Evolutionary conservation across 2,888 invertebrate species (phyloP), one percentile per base, ranked within the genome.

Genomic region (Dyspetes luteomarginatus): DNA sequence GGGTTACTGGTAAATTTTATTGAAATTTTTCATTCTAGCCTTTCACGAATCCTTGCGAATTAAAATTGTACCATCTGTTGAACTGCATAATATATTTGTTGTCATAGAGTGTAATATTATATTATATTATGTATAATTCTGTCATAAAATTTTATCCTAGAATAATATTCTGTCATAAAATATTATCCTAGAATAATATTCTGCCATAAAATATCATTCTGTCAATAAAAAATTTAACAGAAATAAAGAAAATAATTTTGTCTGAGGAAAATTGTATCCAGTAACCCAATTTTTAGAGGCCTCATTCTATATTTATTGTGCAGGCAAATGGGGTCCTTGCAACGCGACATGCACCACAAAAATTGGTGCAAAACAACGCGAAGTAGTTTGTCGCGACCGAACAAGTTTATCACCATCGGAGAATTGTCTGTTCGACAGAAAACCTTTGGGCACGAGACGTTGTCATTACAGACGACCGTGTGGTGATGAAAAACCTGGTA

Each of bases 311-410:
- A n/a, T n/a, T n/a, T n/a, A n/a, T n/a, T 4, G 3, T 48, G 0
- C 82, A 90, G 90, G 88, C 43, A 89, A 86, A 78, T 90, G 90
- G 90, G 87, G 87, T 30, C 73, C 85, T 4, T 90, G 90, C 79
- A 90, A 90, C 72, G 89, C 90, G 30, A 90, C 88, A n/a, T 90
- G 90, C 45, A 71, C 81, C 19, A 58, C 79, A 19, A 90, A 88
- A 73, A 83, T 84, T 50, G 90, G 90, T 7, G 73, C 88, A 43
- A 90, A 90, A 72, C 86, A 75, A 5, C 87, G 90, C 4, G 86
- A 88, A 36, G 88, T 90, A 24, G 85, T 85, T 50, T 90, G 90
- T 80, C 88, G 86, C 43, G 89, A 90, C 81, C 87, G 89, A 78
- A 82, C 85, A 69, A 89, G 87, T 19, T 87, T 89, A 71, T 84